Evolutionary conservation across 2,888 invertebrate species (phyloP), one percentile per base, ranked within the genome.

Genomic region (Priocnemis perturbator): DNA sequence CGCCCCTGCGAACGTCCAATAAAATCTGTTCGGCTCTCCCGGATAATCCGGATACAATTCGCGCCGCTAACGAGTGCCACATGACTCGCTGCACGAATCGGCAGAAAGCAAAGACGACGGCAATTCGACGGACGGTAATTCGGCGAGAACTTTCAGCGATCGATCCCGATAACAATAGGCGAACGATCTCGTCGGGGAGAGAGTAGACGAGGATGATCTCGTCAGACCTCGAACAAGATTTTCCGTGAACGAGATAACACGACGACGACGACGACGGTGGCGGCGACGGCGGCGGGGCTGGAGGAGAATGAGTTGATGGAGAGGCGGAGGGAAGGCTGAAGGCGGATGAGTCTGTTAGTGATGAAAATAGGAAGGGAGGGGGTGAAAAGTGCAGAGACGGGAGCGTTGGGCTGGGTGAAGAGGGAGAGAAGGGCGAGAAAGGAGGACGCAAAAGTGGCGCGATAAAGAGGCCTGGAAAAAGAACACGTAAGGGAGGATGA

Each of bases 321-420:
- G 48, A 11, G 11, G n/a, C 17, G 17, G 45, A 19, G 50, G n/a
- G 70, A 21, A 7, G 30, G 61, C 64, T 65, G 71, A 63, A 65
- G 66, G 63, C 37, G 79, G 72, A 64, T 67, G 69, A 79, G 70
- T 69, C 71, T 74, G 69, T 79, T 79, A 77, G 70, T 66, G 69
- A 72, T 64, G 67, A 74, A 74, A 78, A 79, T 79, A 78, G 73
- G 69, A 69, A 67, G 57, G 59, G 26, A 69, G 67, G 60, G 59
- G 21, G 45, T 23, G 67, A 71, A 67, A 69, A 66, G 64, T 62
- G 62, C 66, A 47, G 15, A 64, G n/a, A n/a, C n/a, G n/a, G n/a
- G n/a, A n/a, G n/a, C n/a, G n/a, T n/a, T n/a, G 19, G 26, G 26
- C 26, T 26, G 26, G 26, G 26, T 4, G 26, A 7, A 7, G 3